Evolutionary conservation across 2,888 invertebrate genomes (phyloP).

Genomic region (Sarcophaga variegata): DNA sequence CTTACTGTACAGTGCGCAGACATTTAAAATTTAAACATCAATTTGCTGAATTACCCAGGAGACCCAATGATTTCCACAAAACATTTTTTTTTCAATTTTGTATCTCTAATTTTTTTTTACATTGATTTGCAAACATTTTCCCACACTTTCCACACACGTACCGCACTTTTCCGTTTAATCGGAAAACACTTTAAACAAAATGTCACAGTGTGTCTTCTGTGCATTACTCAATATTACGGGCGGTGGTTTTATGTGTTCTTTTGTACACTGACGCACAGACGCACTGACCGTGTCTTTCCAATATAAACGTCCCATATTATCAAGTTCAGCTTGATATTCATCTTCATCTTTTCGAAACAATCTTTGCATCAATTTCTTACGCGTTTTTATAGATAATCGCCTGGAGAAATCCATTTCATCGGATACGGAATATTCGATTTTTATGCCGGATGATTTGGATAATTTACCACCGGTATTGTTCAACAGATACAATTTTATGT

Average conservation of each 20-base stretch:
- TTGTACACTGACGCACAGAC: constrained; percentile 9
- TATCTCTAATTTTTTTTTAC: too few species aligned
- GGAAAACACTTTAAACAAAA: background rate
- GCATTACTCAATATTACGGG: background rate
- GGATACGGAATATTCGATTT: constrained; percentile 49
- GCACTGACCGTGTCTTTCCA: constrained; percentile 13
- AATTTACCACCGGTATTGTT: background rate
- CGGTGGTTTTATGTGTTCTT: background rate
- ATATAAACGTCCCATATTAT: constrained; percentile 15
- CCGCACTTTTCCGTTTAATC: background rate
- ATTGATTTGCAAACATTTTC: too few species aligned
- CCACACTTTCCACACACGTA: too few species aligned
- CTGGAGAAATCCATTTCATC: constrained; percentile 49
- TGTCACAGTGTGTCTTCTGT: background rate
- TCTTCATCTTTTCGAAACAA: background rate
- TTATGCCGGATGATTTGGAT: constrained; percentile 42
- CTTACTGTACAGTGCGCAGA: too few species aligned
- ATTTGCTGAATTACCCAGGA: too few species aligned
- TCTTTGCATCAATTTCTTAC: constrained; percentile 32
- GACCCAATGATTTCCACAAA: too few species aligned
- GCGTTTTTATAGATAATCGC: constrained; percentile 14
- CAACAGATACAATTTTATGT: constrained; percentile 23
- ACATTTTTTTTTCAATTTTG: too few species aligned
- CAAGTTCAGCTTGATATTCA: constrained; percentile 12
- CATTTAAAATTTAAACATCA: too few species aligned